Conservation (phyloP, 2,797 vertebrate species). For the Alca torda region DNA sequence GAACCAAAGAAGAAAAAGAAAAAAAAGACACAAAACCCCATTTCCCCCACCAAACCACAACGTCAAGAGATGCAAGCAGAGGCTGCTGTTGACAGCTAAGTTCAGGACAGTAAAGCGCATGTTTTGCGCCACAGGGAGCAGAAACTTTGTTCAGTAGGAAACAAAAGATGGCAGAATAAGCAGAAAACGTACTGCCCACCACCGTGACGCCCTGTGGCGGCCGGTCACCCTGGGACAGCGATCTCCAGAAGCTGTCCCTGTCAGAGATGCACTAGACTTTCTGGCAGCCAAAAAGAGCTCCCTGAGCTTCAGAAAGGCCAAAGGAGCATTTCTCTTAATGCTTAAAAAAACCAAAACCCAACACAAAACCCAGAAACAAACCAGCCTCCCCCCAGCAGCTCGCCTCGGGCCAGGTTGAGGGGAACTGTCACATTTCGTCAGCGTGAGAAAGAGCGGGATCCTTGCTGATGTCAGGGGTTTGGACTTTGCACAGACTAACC, state of each 20-base stretch:
- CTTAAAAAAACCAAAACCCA: not conserved
- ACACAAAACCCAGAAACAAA: not conserved
- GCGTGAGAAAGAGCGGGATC: fast-evolving
- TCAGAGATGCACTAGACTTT: not conserved
- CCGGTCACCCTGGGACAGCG: fast-evolving
- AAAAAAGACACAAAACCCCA: not conserved
- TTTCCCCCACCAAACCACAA: not conserved
- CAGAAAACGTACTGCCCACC: not conserved
- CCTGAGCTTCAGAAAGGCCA: fast-evolving
- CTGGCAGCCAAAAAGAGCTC: not conserved
- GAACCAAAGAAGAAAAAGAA: not conserved
- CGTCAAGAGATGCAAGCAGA: not conserved
- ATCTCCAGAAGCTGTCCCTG: fast-evolving
- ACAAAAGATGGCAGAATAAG: not conserved
- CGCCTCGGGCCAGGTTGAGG: not conserved
- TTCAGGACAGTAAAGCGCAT: not conserved
- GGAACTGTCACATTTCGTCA: not conserved
- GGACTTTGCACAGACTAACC: not conserved
- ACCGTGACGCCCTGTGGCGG: not conserved
- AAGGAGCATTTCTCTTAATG: not conserved
- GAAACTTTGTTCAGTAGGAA: not conserved
- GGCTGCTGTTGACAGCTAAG: too few species aligned
- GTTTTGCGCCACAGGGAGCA: not conserved
- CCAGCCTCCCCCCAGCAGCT: not conserved
- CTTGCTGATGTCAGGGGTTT: not conserved